phyloP scores from a whole-genome alignment of 2,113 vertebrate species.

The Onychostoma macrolepis region DNA sequence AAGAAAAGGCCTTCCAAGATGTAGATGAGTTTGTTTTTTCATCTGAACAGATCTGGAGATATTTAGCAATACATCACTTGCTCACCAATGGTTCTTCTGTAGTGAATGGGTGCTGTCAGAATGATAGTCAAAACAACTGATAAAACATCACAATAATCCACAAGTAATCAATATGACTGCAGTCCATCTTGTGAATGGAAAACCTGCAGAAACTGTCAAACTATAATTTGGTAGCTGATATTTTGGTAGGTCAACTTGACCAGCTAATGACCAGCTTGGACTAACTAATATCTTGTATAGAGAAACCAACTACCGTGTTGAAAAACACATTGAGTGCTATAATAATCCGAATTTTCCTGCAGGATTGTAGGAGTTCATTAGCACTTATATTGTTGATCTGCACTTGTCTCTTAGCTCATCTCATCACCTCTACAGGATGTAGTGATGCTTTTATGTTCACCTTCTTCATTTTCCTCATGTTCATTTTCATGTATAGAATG shows the following conservation, averaged over 20 bases:
- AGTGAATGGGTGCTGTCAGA: not conserved
- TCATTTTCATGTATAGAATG: not conserved
- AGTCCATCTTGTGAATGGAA: not conserved
- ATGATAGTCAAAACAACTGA: not conserved
- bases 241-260: not conserved
- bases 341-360: not conserved
- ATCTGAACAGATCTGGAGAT: not conserved
- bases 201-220: not conserved
- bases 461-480: not conserved
- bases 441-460: not conserved
- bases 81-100: not conserved
- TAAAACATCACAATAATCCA: not conserved
- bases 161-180: not conserved
- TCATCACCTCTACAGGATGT: not conserved
- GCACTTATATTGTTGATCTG: constrained; percentile 4
- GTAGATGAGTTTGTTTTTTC: not conserved
- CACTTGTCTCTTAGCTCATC: not conserved
- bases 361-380: not conserved
- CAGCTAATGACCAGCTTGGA: not conserved
- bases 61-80: too few relatives aligned
- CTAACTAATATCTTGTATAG: not conserved
- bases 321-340: not conserved
- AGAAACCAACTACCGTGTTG: not conserved
- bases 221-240: not conserved
- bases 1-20: not conserved